phyloP scores from a whole-genome alignment of 2,888 invertebrate species.

The Protophormia terraenovae region DNA sequence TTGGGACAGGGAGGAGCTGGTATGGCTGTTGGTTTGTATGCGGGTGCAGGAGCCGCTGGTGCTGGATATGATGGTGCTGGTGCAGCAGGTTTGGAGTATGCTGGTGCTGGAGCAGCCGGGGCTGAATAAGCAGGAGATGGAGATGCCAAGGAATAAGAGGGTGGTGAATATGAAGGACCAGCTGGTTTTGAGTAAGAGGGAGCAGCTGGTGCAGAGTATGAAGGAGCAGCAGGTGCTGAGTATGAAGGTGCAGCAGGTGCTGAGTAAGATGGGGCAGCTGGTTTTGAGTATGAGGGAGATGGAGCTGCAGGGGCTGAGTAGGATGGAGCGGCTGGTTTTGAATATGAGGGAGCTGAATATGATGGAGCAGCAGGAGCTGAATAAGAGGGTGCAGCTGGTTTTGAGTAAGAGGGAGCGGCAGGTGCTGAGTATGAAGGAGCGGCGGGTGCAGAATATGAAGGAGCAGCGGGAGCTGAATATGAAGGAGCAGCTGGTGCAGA shows the following conservation, averaged over 20 bases:
- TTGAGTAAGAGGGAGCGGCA: conserved; percentile 52
- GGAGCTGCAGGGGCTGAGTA: conserved; percentile 60
- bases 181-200: conserved; percentile 44
- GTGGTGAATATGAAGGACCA: background rate
- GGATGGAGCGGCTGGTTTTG: conserved; percentile 54
- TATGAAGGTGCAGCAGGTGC: conserved; percentile 34
- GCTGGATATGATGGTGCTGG: conserved; percentile 63
- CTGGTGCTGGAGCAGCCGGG: conserved; percentile 46
- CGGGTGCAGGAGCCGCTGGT: conserved; percentile 69
- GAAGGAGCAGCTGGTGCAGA: conserved; percentile 62
- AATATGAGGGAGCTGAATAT: conserved; percentile 41
- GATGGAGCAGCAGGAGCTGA: conserved; percentile 58
- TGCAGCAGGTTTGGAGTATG: conserved; percentile 64
- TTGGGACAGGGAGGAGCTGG: conserved; percentile 76
- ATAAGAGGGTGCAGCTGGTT: conserved; percentile 61
- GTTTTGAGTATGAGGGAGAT: conserved; percentile 47
- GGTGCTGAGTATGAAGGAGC: conserved; percentile 68
- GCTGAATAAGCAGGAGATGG: conserved; percentile 5
- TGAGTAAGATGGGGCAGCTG: conserved; percentile 66
- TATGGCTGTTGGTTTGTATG: conserved; percentile 44
- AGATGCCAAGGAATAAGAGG: conserved; percentile 10
- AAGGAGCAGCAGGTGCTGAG: conserved; percentile 63
- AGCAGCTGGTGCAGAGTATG: conserved; percentile 69
- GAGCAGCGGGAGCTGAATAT: conserved; percentile 65
- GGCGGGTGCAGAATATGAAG: conserved; percentile 66